Evolutionary conservation across 1,140 invertebrate genomes (phyloP).

Genomic region (Dinoponera quadriceps): DNA sequence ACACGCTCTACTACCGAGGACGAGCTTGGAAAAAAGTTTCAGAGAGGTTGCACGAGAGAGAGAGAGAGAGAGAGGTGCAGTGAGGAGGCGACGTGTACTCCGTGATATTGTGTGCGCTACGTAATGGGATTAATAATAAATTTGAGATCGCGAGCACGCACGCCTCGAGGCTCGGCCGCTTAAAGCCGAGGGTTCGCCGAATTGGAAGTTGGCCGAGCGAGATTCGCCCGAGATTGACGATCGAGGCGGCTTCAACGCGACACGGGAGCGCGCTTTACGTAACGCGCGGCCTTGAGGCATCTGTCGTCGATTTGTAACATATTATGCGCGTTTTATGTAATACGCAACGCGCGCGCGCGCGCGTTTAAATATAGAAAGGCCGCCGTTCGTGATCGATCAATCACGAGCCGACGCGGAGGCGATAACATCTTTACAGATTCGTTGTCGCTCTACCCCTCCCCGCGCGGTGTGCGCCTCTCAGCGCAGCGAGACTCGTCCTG

Average conservation of each 20-base stretch:
- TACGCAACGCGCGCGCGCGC: background rate
- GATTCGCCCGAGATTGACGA: background rate
- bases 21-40: slow-evolving; percentile 33
- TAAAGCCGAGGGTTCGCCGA: slow-evolving; percentile 16
- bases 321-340: background rate
- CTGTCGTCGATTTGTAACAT: background rate
- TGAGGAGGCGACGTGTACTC: slow-evolving; percentile 21
- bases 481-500: background rate
- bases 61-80: too few relatives aligned
- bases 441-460: background rate
- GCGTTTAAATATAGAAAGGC: background rate
- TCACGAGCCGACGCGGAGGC: background rate
- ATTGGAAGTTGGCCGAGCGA: background rate
- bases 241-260: background rate
- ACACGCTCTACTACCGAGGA: background rate
- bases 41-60: background rate
- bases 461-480: too few relatives aligned
- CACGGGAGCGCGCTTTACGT: background rate
- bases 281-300: background rate
- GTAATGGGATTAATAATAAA: slow-evolving; percentile 36
- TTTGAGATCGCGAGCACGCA: slow-evolving; percentile 16
- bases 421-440: slow-evolving; percentile 22
- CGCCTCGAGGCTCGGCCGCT: background rate
- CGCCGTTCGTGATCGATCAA: background rate
- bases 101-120: slow-evolving; percentile 9